Conservation (phyloP, 2,888 invertebrate genomes). For the Lasioglossum leucozonium region DNA sequence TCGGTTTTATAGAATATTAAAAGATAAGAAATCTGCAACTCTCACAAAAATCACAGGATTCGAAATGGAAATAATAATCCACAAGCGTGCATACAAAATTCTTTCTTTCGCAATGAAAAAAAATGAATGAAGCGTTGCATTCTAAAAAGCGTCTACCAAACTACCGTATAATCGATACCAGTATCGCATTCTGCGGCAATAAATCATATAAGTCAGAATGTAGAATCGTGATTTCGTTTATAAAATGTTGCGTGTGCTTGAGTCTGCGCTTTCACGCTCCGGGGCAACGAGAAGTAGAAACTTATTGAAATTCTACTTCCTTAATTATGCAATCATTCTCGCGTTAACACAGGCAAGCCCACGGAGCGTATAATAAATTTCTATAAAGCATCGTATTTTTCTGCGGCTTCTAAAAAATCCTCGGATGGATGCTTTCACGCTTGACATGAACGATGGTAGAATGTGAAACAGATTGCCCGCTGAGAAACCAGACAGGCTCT, state of each 20-base stretch:
- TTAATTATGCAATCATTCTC: not conserved
- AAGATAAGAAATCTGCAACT: not conserved
- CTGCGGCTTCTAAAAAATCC: not conserved
- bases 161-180: not conserved
- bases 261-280: slow-evolving; percentile 15
- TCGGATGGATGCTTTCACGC: not conserved
- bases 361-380: not conserved
- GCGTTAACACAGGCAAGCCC: not conserved
- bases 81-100: not conserved
- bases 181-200: slow-evolving; percentile 20
- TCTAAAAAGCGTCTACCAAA: slow-evolving; percentile 14
- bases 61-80: not conserved
- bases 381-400: not conserved
- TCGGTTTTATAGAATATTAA: not conserved
- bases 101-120: not conserved
- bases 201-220: slow-evolving; percentile 7
- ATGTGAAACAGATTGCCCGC: not conserved
- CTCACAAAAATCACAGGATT: not conserved
- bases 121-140: slow-evolving; percentile 11
- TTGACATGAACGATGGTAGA: not conserved
- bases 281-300: slow-evolving; percentile 13
- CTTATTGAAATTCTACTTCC: not conserved
- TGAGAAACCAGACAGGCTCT: not conserved
- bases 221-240: not conserved
- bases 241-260: slow-evolving; percentile 10